Conservation (phyloP, 2,888 invertebrate genomes). For the Diarsia rubi region DNA sequence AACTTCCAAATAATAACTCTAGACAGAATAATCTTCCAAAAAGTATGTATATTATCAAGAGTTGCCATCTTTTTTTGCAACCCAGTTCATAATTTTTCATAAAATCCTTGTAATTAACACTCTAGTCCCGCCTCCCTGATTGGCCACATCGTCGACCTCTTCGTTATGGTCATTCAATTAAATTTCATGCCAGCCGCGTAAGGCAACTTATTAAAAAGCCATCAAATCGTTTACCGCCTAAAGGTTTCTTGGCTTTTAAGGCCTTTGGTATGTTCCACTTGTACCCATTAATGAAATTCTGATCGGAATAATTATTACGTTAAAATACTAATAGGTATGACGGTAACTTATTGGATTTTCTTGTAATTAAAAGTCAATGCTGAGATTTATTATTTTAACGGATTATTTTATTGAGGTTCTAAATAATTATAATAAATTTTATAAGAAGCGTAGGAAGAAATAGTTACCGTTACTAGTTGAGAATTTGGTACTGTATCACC, state of each 20-base stretch:
- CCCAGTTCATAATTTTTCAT: conserved; percentile 28
- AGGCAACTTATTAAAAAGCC: conserved; percentile 78
- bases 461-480: not conserved
- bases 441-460: conserved; percentile 24
- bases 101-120: conserved; percentile 63
- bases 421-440: conserved; percentile 12
- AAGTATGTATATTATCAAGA: not conserved
- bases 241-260: conserved; percentile 67
- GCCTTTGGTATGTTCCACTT: conserved; percentile 66
- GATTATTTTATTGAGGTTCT: conserved; percentile 12
- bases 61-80: conserved; percentile 1
- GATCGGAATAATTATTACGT: conserved; percentile 59
- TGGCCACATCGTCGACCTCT: conserved; percentile 49
- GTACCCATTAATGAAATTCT: conserved; percentile 61
- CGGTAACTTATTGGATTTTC: conserved; percentile 53
- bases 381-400: conserved; percentile 33
- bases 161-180: conserved; percentile 73
- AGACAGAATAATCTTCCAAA: not conserved
- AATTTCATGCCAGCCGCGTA: conserved; percentile 71
- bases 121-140: conserved; percentile 54
- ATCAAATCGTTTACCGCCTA: conserved; percentile 76
- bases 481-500: not conserved
- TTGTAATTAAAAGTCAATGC: conserved; percentile 50
- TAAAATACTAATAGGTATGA: conserved; percentile 54
- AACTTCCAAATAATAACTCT: not conserved